A percentile compares a stretch with the other conserved stretches of the same genome.
These are phyloP conservation scores for Eristalis intricaria DNA, from an alignment of 2,888 invertebrate genomes.

Conservation along the genomic window DNA sequence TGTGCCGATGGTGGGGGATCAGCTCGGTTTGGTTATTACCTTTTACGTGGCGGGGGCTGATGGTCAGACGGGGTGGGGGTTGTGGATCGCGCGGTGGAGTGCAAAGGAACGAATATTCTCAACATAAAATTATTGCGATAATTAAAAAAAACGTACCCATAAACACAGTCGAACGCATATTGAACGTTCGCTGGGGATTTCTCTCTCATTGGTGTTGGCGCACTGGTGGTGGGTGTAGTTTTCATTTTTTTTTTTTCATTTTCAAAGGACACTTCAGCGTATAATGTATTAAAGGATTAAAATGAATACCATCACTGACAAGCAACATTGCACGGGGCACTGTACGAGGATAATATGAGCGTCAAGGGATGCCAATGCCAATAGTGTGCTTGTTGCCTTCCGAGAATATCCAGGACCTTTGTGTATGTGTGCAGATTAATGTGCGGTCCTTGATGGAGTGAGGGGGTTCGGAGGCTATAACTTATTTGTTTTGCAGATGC, in stretches of 20 bases:
- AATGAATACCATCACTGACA: conserved; percentile 44
- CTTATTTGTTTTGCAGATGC: not conserved
- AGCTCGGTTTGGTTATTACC: conserved; percentile 66
- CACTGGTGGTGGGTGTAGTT: conserved; percentile 47
- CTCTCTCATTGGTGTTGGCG: not conserved
- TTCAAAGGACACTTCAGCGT: conserved; percentile 56
- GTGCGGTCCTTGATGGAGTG: conserved; percentile 54
- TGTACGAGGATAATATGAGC: conserved; percentile 53
- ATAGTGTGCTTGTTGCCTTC: conserved; percentile 15
- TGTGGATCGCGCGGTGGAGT: not conserved
- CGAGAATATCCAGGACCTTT: conserved; percentile 45
- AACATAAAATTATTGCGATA: conserved; percentile 71
- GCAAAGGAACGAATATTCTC: conserved; percentile 46
- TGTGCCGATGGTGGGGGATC: conserved; percentile 34
- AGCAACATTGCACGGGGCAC: conserved; percentile 31
- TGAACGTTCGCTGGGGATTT: not conserved
- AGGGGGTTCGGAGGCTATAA: not conserved
- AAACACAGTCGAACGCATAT: conserved; percentile 37
- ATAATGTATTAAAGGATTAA: conserved; percentile 70
- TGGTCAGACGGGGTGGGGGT: no score
- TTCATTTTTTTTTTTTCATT: not conserved
- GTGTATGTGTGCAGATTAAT: conserved; percentile 43
- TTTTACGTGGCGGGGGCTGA: conserved; percentile 48
- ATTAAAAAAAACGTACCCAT: conserved; percentile 60
- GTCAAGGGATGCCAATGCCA: conserved; percentile 39